phyloP scores from a whole-genome alignment of 2,113 vertebrate species.

The Pluvianellus socialis region DNA sequence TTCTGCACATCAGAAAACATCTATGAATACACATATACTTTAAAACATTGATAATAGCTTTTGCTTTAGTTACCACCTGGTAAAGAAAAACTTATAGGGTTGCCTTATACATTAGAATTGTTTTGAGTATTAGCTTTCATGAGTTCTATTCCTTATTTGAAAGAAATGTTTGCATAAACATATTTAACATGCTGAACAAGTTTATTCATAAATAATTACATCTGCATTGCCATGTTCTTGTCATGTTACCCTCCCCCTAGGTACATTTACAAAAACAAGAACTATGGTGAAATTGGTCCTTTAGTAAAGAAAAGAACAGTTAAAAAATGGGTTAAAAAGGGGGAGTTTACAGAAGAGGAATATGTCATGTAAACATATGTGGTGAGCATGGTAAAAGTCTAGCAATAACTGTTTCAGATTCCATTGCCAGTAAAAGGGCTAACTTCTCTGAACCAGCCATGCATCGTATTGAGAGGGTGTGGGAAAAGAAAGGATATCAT shows the following conservation, averaged over 20 bases:
- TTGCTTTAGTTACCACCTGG: background rate
- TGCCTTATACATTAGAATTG: background rate
- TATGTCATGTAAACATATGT: background rate
- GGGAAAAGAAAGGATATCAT: background rate
- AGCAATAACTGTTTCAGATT: background rate
- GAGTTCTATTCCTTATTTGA: background rate
- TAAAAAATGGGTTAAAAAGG: background rate
- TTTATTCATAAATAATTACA: background rate
- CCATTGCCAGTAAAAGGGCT: background rate
- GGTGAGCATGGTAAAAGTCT: background rate
- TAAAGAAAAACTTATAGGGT: background rate
- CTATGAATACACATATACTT: background rate
- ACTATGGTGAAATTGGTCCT: background rate
- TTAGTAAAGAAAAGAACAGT: background rate
- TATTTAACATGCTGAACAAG: background rate
- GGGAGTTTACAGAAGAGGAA: background rate
- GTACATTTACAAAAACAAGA: background rate
- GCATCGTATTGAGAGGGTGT: background rate
- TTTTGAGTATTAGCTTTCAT: background rate
- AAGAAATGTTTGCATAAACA: background rate
- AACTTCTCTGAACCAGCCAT: background rate
- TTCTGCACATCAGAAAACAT: background rate
- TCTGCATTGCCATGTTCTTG: background rate
- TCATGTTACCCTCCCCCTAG: background rate
- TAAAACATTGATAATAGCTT: background rate